phyloP scores from a whole-genome alignment of 2,888 invertebrate genomes.

The Oxytorus armatus region DNA sequence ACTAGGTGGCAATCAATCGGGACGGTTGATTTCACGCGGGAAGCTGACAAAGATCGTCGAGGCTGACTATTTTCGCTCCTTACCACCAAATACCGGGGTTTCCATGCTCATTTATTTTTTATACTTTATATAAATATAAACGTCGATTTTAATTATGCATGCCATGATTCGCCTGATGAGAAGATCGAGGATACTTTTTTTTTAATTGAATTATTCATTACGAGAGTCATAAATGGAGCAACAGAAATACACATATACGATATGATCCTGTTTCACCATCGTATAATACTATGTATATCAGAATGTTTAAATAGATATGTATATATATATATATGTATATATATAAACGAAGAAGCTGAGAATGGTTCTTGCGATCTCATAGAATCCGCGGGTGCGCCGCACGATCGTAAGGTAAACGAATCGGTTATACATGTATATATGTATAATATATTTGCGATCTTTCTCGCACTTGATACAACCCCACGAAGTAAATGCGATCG shows the following conservation, averaged over 20 bases:
- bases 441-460: constrained; percentile 16
- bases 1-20: neutral
- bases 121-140: constrained; percentile 45
- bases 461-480: constrained; percentile 53
- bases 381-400: constrained; percentile 60
- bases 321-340: constrained; percentile 6
- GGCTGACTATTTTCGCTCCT: constrained; percentile 29
- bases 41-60: constrained; percentile 1
- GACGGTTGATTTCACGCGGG: neutral
- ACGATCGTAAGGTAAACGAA: constrained; percentile 64
- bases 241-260: constrained; percentile 12
- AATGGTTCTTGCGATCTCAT: constrained; percentile 60
- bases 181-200: constrained; percentile 39
- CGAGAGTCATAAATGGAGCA: constrained; percentile 62
- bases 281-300: neutral
- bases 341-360: constrained; percentile 54
- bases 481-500: constrained; percentile 52
- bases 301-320: constrained; percentile 13
- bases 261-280: neutral
- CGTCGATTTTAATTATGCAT: constrained; percentile 61
- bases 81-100: constrained; percentile 28
- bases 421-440: constrained; percentile 24
- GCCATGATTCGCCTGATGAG: constrained; percentile 61
- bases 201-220: constrained; percentile 67
- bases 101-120: constrained; percentile 41